phyloP scores from a whole-genome alignment of 2,113 vertebrate species.

The Ceuthmochares aereus region DNA sequence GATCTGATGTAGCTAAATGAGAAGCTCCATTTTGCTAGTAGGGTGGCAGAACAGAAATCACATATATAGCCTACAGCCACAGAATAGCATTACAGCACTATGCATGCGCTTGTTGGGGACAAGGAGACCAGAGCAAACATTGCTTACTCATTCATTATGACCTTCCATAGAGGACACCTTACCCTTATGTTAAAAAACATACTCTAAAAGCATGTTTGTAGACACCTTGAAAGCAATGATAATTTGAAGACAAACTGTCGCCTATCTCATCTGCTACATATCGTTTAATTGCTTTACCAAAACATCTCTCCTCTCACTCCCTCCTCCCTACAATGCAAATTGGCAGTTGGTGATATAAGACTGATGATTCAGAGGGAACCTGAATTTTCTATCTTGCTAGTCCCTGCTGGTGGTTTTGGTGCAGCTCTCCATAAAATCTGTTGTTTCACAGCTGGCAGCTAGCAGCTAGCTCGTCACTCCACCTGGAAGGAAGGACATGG shows the following conservation, averaged over 20 bases:
- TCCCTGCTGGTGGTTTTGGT: not conserved
- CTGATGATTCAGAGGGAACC: not conserved
- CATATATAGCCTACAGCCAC: not conserved
- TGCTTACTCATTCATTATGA: not conserved
- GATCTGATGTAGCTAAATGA: constrained; percentile 1
- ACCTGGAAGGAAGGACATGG: not conserved
- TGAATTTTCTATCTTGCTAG: not conserved
- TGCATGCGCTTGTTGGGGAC: not conserved
- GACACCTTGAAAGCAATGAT: not conserved
- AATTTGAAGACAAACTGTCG: not conserved
- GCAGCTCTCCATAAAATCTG: not conserved
- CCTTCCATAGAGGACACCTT: not conserved
- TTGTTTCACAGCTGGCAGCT: not conserved
- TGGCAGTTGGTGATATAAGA: not conserved
- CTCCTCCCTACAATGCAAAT: not conserved
- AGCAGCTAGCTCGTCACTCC: not conserved
- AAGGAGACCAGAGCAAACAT: not conserved
- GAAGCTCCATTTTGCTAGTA: not conserved
- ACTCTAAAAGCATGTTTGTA: not conserved
- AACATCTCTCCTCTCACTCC: not conserved
- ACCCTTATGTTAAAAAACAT: not conserved
- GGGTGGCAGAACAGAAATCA: not conserved
- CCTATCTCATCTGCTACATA: not conserved
- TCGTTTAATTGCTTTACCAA: not conserved
- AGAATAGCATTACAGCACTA: not conserved